Percentiles rank a stretch among this genome's conserved stretches.
phyloP scores from a whole-genome alignment of 2,888 invertebrate genomes.

The Pimpla rufipes region DNA sequence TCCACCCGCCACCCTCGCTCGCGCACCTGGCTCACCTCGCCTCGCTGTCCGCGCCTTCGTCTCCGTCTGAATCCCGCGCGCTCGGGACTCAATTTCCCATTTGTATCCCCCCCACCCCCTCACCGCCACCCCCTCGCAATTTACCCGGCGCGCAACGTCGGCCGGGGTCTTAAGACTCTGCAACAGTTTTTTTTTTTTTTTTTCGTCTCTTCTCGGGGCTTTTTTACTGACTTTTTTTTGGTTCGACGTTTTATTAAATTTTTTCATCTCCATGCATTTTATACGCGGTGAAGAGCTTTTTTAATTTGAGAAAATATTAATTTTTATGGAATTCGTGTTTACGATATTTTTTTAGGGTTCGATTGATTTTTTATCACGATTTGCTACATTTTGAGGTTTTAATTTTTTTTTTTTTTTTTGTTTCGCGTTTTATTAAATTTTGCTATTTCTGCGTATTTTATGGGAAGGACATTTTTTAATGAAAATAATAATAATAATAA shows the following conservation, averaged over 20 bases:
- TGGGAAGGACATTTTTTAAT: no score
- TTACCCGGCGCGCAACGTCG: neutral
- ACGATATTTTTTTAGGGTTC: no score
- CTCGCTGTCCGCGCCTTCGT: constrained; percentile 26
- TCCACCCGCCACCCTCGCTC: constrained; percentile 49
- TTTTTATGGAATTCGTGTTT: no score
- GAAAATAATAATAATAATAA: no score
- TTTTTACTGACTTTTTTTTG: neutral
- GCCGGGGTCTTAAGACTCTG: neutral
- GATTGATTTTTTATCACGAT: no score
- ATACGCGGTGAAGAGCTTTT: no score
- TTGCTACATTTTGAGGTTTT: no score
- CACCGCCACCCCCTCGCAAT: neutral
- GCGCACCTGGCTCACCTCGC: constrained; percentile 19
- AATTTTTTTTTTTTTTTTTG: no score
- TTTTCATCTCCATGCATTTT: no score
- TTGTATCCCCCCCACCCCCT: constrained; percentile 3
- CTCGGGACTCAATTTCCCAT: constrained; percentile 44
- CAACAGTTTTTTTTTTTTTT: neutral
- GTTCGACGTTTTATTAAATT: neutral
- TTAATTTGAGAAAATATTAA: no score
- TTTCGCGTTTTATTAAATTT: no score
- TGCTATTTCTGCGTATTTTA: no score
- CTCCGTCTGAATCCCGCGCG: constrained; percentile 10
- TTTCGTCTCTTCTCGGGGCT: constrained; percentile 2